Evolutionary conservation across 2,113 vertebrate species (phyloP), one percentile per base, ranked within the genome.

Genomic region (Kobus ellipsiprymnus): DNA sequence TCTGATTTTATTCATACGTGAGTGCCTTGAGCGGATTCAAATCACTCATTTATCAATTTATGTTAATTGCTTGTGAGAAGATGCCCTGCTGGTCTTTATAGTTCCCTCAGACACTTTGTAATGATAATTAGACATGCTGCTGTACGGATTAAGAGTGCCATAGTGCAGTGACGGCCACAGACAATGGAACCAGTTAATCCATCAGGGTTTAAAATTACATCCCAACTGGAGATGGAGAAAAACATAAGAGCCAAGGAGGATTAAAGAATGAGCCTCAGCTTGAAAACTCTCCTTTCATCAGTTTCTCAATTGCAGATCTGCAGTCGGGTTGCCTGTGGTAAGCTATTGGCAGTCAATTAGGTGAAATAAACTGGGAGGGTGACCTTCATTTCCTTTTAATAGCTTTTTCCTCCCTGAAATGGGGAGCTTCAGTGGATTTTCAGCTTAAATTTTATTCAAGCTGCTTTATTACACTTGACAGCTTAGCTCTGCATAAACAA

Each of bases 291-390:
- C 98, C 98, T 99, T 99, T 99, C 98, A 99, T 99, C 99, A 98
- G 99, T 99, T 99, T 99, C 99, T 99, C 98, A 99, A 98, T 99
- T 99, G 99, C 98, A 98, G 98, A 98, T 98, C 98, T 98, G 98
- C 98, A 98, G 98, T 99, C 0, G 89, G 98, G 98, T 99, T 98
- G 99, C 98, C 98, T 98, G 98, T 99, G 98, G 98, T 99, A 99
- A 99, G 98, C 98, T 99, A 99, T 99, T 99, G 99, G 99, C 98
- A 99, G 99, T 99, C 99, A 99, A 99, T 99, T 99, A 99, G 99
- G 99, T 99, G 99, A 99, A 99, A 99, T 99, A 99, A 99, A 99
- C 99, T 99, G 99, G 99, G 99, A 99, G 99, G 99, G 99, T 99
- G 99, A 99, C 99, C 99, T 99, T 99, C 99, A 99, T 99, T 99